phyloP scores from a whole-genome alignment of 2,797 vertebrate species.

The Mastacembelus armatus region DNA sequence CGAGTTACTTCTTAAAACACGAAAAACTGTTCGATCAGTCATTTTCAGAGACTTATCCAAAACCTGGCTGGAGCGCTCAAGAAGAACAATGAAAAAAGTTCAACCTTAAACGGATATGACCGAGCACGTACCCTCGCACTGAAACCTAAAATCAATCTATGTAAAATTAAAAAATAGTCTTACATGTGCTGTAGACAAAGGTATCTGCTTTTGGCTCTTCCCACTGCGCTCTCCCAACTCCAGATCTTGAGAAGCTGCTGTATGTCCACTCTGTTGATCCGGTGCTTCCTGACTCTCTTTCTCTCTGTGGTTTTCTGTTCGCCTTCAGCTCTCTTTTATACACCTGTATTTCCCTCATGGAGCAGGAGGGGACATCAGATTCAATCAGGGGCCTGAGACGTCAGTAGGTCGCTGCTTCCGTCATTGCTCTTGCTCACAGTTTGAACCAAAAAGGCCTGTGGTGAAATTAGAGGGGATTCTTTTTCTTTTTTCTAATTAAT shows the following conservation, averaged over 20 bases:
- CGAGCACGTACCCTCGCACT: background rate
- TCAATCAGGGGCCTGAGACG: constrained; percentile 86
- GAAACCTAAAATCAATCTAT: background rate
- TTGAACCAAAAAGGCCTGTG: constrained; percentile 61
- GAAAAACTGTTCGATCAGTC: too few relatives aligned
- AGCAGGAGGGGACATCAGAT: constrained; percentile 83
- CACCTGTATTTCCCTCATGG: constrained; percentile 82
- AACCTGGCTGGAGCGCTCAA: background rate
- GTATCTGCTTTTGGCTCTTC: constrained; percentile 28
- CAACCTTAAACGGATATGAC: background rate
- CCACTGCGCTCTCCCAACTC: constrained; percentile 77
- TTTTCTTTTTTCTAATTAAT: constrained; percentile 55
- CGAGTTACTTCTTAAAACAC: too few relatives aligned
- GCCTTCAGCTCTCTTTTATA: constrained; percentile 91
- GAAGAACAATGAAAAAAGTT: background rate
- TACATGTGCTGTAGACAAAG: constrained; percentile 70
- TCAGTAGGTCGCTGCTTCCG: constrained; percentile 87
- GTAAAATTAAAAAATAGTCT: constrained; percentile 50
- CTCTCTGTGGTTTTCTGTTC: constrained; percentile 75
- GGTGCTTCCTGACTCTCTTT: constrained; percentile 37
- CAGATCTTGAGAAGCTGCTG: constrained; percentile 68
- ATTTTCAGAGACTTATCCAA: background rate
- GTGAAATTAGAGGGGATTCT: constrained; percentile 63
- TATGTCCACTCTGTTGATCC: constrained; percentile 63
- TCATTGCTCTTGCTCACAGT: constrained; percentile 77